These are phyloP conservation scores for Acanthosepion pharaonis DNA, from an alignment of 2,888 invertebrate genomes.

Conservation along the genomic window DNA sequence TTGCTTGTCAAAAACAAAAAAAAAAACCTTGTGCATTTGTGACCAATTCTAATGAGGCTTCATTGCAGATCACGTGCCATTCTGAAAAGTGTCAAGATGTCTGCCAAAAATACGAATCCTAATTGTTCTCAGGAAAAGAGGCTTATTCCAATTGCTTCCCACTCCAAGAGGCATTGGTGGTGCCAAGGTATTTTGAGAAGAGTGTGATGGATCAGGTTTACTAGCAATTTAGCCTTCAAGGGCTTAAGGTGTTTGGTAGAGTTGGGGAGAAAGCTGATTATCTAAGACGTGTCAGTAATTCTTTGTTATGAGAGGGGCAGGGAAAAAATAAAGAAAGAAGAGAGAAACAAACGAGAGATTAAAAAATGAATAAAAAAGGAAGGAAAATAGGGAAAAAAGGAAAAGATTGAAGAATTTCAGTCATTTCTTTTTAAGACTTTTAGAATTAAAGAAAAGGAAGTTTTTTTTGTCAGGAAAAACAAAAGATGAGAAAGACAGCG, in stretches of 20 bases:
- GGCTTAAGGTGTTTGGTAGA: neutral
- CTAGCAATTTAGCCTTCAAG: neutral
- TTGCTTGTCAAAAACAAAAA: neutral
- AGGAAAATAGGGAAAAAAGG: neutral
- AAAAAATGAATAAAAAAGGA: too few relatives aligned
- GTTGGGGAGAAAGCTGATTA: slow-evolving; percentile 7
- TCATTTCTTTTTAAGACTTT: too few relatives aligned
- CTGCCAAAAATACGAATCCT: neutral
- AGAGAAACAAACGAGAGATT: neutral
- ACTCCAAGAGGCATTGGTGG: neutral
- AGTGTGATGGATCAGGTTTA: neutral
- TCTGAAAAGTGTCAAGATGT: neutral
- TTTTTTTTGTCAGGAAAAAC: too few relatives aligned
- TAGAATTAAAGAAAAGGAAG: too few relatives aligned
- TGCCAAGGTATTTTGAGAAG: neutral
- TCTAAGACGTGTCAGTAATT: neutral
- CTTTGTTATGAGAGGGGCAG: neutral
- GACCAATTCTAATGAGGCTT: neutral
- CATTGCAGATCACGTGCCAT: neutral
- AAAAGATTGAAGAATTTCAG: neutral
- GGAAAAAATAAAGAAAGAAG: neutral
- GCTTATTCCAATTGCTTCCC: neutral
- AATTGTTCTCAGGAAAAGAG: neutral
- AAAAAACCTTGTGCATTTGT: neutral
- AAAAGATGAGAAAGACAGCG: too few relatives aligned